A percentile compares a stretch with the other conserved stretches of the same genome.
Conservation (phyloP, 1,140 invertebrate genomes). For the Trinorchestia longiramus region DNA sequence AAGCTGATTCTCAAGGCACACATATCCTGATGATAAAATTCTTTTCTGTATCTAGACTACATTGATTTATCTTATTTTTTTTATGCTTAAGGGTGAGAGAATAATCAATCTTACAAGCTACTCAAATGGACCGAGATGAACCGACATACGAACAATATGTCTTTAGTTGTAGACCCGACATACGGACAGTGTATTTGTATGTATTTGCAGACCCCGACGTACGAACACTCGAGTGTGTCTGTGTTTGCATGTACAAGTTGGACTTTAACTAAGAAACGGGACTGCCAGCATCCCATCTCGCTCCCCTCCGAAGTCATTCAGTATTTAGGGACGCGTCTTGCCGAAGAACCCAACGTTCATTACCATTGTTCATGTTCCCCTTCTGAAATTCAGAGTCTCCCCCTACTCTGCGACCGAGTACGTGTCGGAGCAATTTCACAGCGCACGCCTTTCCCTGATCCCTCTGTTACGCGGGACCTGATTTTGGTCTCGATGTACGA, state of each 20-base stretch:
- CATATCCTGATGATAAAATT: too few species aligned
- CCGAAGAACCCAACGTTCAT: slow-evolving; percentile 25
- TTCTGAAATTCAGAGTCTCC: not conserved
- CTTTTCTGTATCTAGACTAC: too few species aligned
- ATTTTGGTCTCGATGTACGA: not conserved
- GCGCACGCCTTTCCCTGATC: slow-evolving; percentile 46
- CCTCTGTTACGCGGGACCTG: not conserved
- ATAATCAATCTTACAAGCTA: too few species aligned
- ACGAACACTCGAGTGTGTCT: not conserved
- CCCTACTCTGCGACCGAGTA: not conserved
- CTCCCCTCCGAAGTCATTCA: slow-evolving; percentile 43
- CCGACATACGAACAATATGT: too few species aligned
- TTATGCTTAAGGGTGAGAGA: too few species aligned
- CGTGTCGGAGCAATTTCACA: slow-evolving; percentile 49
- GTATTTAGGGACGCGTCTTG: slow-evolving; percentile 44
- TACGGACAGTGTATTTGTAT: too few species aligned
- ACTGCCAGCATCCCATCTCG: not conserved
- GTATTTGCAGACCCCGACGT: too few species aligned
- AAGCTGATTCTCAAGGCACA: too few species aligned
- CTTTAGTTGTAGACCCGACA: too few species aligned
- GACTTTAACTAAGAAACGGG: slow-evolving; percentile 47
- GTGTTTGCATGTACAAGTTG: slow-evolving; percentile 45
- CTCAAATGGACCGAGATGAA: too few species aligned
- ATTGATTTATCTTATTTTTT: too few species aligned
- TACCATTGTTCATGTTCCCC: slow-evolving; percentile 32